Percentiles rank a stretch among this genome's conserved stretches.
Evolutionary conservation across 2,797 vertebrate genomes (phyloP).

Genomic region (Notoglanidium macrostoma): DNA sequence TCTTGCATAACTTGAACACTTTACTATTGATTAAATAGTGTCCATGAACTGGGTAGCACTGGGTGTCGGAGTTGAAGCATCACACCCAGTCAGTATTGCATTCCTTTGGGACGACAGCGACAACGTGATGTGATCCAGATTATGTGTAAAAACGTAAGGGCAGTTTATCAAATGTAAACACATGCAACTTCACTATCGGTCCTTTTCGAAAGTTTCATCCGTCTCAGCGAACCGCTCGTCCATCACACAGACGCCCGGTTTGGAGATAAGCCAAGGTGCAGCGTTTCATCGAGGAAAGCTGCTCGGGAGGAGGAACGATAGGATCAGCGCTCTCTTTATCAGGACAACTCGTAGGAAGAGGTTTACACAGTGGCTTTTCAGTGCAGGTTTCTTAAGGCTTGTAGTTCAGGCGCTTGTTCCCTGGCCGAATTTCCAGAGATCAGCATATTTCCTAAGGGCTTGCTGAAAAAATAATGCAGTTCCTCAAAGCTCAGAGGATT

Average conservation of each 20-base stretch:
- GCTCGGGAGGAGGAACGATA: constrained; percentile 47
- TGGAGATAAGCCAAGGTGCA: constrained; percentile 63
- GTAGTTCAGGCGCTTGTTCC: constrained; percentile 68
- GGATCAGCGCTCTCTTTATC: constrained; percentile 34
- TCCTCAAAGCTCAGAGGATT: neutral
- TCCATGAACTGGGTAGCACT: neutral
- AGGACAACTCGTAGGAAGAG: constrained; percentile 29
- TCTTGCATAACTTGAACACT: constrained; percentile 42
- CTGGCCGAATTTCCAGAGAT: constrained; percentile 68
- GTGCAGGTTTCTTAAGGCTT: constrained; percentile 76
- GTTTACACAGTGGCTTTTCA: constrained; percentile 44
- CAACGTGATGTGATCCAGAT: constrained; percentile 11
- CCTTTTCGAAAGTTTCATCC: constrained; percentile 25
- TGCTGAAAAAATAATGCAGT: constrained; percentile 12
- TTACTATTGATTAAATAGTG: constrained; percentile 9
- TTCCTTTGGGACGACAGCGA: constrained; percentile 17
- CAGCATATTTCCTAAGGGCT: neutral
- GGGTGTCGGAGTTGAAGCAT: neutral
- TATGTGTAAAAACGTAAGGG: neutral
- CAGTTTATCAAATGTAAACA: constrained; percentile 55
- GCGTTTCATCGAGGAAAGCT: constrained; percentile 66
- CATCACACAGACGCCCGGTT: constrained; percentile 62
- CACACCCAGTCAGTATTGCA: constrained; percentile 19
- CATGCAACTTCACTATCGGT: constrained; percentile 68
- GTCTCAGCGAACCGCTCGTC: constrained; percentile 51